These are phyloP conservation scores for Prosapia bicincta DNA, from an alignment of 2,888 invertebrate species.

Conservation along the genomic window DNA sequence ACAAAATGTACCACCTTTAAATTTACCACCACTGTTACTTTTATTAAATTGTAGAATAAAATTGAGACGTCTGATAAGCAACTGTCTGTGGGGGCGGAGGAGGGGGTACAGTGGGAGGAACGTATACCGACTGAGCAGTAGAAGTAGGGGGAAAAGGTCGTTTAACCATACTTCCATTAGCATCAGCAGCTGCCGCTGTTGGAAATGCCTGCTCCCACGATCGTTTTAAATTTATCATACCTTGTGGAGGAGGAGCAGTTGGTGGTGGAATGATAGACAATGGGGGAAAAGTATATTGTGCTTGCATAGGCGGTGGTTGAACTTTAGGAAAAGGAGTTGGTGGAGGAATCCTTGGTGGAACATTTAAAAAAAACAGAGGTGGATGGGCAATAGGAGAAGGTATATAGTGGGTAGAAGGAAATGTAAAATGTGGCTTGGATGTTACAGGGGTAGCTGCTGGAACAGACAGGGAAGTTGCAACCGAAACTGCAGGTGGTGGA, in stretches of 20 bases:
- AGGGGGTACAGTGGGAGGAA: slow-evolving; percentile 35
- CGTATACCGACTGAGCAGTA: slow-evolving; percentile 37
- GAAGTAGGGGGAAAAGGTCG: slow-evolving; percentile 41
- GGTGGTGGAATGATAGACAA: slow-evolving; percentile 38
- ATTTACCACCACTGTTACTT: too few species aligned
- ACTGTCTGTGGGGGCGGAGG: slow-evolving; percentile 31
- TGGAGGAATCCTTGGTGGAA: slow-evolving; percentile 35
- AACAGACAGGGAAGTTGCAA: slow-evolving; percentile 19
- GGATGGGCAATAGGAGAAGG: slow-evolving; percentile 28
- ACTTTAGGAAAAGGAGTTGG: slow-evolving; percentile 23
- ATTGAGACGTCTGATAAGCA: slow-evolving; percentile 30
- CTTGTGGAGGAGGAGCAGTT: slow-evolving; percentile 18
- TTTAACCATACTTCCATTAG: slow-evolving; percentile 36
- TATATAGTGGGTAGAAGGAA: slow-evolving; percentile 20
- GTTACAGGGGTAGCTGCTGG: slow-evolving; percentile 15
- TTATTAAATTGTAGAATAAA: slow-evolving; percentile 30
- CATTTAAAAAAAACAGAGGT: slow-evolving; percentile 30
- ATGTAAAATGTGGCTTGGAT: slow-evolving; percentile 24
- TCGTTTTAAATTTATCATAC: slow-evolving; percentile 55
- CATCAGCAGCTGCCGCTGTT: slow-evolving; percentile 20
- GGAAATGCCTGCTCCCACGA: slow-evolving; percentile 71
- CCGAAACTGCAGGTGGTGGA: slow-evolving; percentile 26
- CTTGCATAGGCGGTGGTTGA: slow-evolving; percentile 38
- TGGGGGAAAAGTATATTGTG: slow-evolving; percentile 42
- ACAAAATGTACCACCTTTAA: too few species aligned